Base-by-base conservation (phyloP, 2,888 invertebrate genomes). In the Luperina nickerlii region DNA sequence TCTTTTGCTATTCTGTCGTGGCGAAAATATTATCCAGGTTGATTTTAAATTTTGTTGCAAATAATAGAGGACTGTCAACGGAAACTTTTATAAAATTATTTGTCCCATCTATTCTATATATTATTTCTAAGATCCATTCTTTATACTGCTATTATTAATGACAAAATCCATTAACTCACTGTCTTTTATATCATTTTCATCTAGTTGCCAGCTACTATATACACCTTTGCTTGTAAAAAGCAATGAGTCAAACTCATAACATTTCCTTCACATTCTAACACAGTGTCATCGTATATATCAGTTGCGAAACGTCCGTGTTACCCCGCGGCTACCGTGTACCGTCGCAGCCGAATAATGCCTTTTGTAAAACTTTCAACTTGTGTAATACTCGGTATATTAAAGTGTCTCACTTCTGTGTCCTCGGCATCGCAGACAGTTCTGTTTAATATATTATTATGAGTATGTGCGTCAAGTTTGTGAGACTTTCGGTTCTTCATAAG, bases 321-420 rank as follows among this genome's bases (percentile, higher is more conserved):
- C 74, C 88, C 84, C 74, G 81, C 77, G 79, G 88, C 90, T 81
- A 74, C 80, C 78, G 69, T 84, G 82, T 82, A 83, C 83, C 81
- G 85, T 87, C 79, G 81, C 78, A 88, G 79, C 79, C 84, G 90
- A 88, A 90, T 89, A 90, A 89, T 88, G 90, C 87, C 89, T 88
- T 90, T 90, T 87, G 89, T 89, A 89, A 85, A 90, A 90, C 82
- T 89, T 90, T 87, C 87, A 88, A 90, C 84, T 87, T 70, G 81
- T 85, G 86, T 82, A 81, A 87, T 80, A 88, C 85, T 83, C 85
- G 62, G 83, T 84, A 83, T 88, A 87, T 87, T 90, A 88, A 89
- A 89, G 83, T 87, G 82, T 84, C 83, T 87, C 80, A 84, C 74
- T 81, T 75, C 80, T 84, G 63, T 76, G 85, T 85, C 78, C 76